Evolutionary conservation across 2,888 invertebrate species (phyloP), one percentile per base, ranked within the genome.

Genomic region (Caradrina kadenii): DNA sequence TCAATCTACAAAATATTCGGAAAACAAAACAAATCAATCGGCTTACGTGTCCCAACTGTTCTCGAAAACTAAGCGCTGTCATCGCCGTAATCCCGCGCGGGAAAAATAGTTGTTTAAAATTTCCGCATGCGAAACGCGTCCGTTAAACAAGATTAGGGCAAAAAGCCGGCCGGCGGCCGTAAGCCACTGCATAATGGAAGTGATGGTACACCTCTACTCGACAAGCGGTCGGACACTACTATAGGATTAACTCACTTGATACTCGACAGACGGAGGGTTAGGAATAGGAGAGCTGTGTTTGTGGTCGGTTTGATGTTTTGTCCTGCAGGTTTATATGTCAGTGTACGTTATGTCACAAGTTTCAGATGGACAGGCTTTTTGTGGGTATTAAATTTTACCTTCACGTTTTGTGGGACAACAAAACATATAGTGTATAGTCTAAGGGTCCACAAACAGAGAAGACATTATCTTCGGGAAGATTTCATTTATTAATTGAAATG

Each of bases 131-230:
- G 78, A 87, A 85, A 86, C 91, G 90, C 90, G 90, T 89, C 79
- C 76, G 82, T 80, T 86, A 82, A 86, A 88, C 88, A 85, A 88
- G 90, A 89, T 91, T 90, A 90, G 79, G 82, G 83, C 76, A 83
- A 86, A 88, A 88, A 86, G 84, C 87, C 81, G 85, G 79, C 74
- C 79, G 85, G 70, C 79, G 79, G 79, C 79, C 81, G 82, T 88
- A 88, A 89, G 88, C 89, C 84, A 84, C 87, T 89, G 88, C 87
- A 89, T 89, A 89, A 88, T 89, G 84, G 80, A 86, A 80, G 75
- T 76, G 76, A 61, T 76, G 80, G 80, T 80, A 81, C 79, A 83
- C 80, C 78, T 84, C 69, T 59, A 77, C 79, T 79, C 71, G 80
- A 81, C 73, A 81, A 76, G 77, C 70, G 79, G 80, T 64, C 63